Conservation (phyloP, 2,888 invertebrate genomes). For the Drosophila villosipedis region DNA sequence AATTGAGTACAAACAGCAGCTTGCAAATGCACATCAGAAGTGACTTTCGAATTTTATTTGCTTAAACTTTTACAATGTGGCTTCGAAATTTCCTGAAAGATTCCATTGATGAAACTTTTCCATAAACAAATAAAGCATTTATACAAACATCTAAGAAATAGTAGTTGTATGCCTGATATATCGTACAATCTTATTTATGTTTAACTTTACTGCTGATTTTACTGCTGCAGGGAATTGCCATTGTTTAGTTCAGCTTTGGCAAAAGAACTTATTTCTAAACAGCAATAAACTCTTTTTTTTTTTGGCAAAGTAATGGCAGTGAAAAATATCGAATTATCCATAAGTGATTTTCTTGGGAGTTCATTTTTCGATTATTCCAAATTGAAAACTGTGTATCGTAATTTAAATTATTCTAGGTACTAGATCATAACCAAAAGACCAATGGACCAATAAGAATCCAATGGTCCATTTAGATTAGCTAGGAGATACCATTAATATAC, state of each 20-base stretch:
- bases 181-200: background rate
- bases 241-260: constrained; percentile 5
- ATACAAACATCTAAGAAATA: constrained; percentile 2
- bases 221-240: constrained; percentile 10
- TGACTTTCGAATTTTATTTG: constrained; percentile 9
- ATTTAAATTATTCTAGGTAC: too few species aligned
- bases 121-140: constrained; percentile 12
- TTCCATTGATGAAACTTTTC: constrained; percentile 24
- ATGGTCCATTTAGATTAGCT: background rate
- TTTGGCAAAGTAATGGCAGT: background rate
- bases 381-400: background rate
- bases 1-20: background rate
- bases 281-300: background rate
- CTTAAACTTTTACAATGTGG: constrained; percentile 8
- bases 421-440: background rate
- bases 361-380: background rate
- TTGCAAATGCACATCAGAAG: background rate
- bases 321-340: background rate
- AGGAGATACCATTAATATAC: background rate
- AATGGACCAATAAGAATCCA: background rate
- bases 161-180: background rate
- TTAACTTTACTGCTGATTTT: constrained; percentile 24
- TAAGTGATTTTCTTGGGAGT: background rate
- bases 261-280: background rate
- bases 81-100: constrained; percentile 1